Evolutionary conservation across 2,888 invertebrate species (phyloP), one percentile per base, ranked within the genome.

Genomic region (Colletes collaris): DNA sequence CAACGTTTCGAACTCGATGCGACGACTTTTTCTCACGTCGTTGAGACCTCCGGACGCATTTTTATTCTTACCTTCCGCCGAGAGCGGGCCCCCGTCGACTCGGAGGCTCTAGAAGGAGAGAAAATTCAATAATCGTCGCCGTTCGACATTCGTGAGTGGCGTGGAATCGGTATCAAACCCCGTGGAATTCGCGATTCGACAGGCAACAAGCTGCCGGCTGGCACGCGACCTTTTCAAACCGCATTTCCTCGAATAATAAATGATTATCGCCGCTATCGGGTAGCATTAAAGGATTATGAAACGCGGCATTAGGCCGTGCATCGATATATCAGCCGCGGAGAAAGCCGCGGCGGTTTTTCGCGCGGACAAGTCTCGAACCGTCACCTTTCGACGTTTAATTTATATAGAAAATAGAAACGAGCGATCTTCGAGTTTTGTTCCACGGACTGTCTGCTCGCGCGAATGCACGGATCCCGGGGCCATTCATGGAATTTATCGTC

Each of bases 231-330:
- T 85, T 85, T 85, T 72, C 77, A 27, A 58, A 60, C 49, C 62
- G 64, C 63, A 67, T 78, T 71, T 75, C 66, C 60, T 53, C 66
- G 81, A 76, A 64, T 67, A 85, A 74, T 69, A 72, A 77, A 84
- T 75, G 66, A 64, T 79, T 75, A 81, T 78, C 76, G 76, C 37
- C 64, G 16, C 65, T 73, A 70, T 85, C 63, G 59, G 19, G 35
- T 68, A 70, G 64, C 70, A 66, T 80, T 80, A 81, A 75, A 68
- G 76, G 81, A 72, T 85, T 70, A 75, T 64, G 83, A 83, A 79
- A 85, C 68, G 19, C 50, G 44, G 52, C 44, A 46, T 63, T 70
- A 59, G 65, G 13, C 60, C n/a, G 16, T 27, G 60, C 65, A 37
- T 79, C 71, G 65, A 81, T 80, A 59, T 80, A 69, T 73, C 73